These are phyloP conservation scores for Leptinotarsa haldemani DNA, from an alignment of 2,888 invertebrate genomes.

Conservation along the genomic window DNA sequence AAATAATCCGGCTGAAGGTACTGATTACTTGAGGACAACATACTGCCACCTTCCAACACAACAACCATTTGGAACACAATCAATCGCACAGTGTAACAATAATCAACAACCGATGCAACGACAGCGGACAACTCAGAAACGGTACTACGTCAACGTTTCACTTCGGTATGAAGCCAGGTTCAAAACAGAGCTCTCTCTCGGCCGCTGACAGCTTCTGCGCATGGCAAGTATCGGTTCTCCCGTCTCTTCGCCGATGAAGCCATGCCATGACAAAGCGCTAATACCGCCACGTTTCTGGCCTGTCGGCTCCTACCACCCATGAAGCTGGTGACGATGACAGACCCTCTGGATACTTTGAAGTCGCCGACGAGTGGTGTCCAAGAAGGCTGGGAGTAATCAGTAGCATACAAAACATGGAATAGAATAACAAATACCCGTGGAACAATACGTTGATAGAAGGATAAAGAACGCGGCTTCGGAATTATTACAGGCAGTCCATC, in stretches of 20 bases:
- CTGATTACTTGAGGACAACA: slow-evolving; percentile 89
- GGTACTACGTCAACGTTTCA: slow-evolving; percentile 31
- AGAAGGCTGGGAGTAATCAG: slow-evolving; percentile 61
- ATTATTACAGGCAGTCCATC: slow-evolving; percentile 51
- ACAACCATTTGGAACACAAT: slow-evolving; percentile 80
- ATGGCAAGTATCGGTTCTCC: slow-evolving; percentile 43
- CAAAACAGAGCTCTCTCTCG: slow-evolving; percentile 42
- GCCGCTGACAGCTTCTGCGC: slow-evolving; percentile 46
- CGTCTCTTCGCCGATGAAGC: slow-evolving; percentile 26
- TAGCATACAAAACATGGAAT: slow-evolving; percentile 61
- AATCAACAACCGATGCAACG: slow-evolving; percentile 17
- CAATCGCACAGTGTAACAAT: slow-evolving; percentile 10
- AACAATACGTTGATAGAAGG: slow-evolving; percentile 50
- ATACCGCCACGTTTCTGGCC: slow-evolving; percentile 65
- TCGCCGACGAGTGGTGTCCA: slow-evolving; percentile 57
- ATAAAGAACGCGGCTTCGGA: slow-evolving; percentile 40
- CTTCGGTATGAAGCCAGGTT: slow-evolving; percentile 39
- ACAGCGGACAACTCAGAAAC: slow-evolving; percentile 24
- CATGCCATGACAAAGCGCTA: slow-evolving; percentile 66
- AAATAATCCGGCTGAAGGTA: slow-evolving; percentile 97
- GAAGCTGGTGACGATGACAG: slow-evolving; percentile 68
- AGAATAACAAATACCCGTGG: slow-evolving; percentile 59
- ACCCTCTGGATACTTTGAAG: slow-evolving; percentile 64
- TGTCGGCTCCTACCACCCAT: slow-evolving; percentile 68
- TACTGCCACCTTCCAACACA: slow-evolving; percentile 91